These are phyloP conservation scores for Cetoscarus ocellatus DNA, from an alignment of 2,797 vertebrate species.

Conservation along the genomic window DNA sequence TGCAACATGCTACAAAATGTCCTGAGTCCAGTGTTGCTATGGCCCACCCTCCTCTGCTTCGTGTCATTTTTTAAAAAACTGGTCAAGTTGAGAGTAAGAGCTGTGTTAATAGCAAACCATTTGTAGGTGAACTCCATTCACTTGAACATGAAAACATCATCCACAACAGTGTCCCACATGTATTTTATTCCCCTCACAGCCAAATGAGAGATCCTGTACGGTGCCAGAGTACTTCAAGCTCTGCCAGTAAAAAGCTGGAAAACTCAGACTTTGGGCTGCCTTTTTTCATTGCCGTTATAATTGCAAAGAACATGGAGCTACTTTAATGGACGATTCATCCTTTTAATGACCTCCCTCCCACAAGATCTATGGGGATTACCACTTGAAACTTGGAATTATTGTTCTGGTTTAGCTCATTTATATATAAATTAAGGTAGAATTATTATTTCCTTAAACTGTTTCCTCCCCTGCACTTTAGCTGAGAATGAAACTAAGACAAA, in stretches of 20 bases:
- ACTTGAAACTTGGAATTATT: background rate
- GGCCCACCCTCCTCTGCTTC: too few relatives aligned
- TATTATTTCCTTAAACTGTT: conserved; percentile 11
- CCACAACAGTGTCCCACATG: too few relatives aligned
- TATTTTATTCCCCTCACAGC: too few relatives aligned
- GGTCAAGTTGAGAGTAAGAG: too few relatives aligned
- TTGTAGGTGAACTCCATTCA: too few relatives aligned
- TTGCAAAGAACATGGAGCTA: background rate
- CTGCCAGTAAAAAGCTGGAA: background rate
- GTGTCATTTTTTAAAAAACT: too few relatives aligned
- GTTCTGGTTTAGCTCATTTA: conserved; percentile 7
- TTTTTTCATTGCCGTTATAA: background rate
- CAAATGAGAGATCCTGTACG: too few relatives aligned
- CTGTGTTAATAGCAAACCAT: too few relatives aligned
- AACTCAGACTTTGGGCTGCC: background rate
- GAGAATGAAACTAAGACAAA: background rate
- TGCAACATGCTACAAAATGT: too few relatives aligned
- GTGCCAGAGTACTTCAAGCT: too few relatives aligned
- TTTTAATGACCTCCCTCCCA: conserved; percentile 7
- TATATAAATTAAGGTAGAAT: background rate
- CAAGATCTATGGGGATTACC: background rate
- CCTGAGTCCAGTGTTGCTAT: too few relatives aligned
- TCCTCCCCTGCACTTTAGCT: background rate
- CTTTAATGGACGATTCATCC: conserved; percentile 9
- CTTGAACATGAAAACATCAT: too few relatives aligned